Evolutionary conservation across 92 coral and sea anemone genomes (phyloP).

Genomic region (Chrysogorgia sp.): DNA sequence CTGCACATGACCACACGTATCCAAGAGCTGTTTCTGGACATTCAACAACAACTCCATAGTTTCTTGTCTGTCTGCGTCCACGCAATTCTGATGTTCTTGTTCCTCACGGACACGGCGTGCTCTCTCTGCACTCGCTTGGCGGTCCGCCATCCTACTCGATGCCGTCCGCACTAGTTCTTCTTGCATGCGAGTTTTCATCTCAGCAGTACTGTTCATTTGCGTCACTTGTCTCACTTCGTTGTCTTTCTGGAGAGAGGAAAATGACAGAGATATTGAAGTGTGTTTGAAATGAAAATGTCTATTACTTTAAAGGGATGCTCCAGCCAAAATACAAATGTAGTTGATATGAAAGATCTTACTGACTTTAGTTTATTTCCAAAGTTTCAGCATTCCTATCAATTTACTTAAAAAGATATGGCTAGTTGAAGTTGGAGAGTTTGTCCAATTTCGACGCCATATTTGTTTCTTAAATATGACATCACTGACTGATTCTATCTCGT

Average conservation of each 20-base stretch:
- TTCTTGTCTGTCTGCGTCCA: conserved; percentile 65
- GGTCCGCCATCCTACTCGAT: conserved; percentile 63
- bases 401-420: too few relatives aligned
- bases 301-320: too few relatives aligned
- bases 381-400: too few relatives aligned
- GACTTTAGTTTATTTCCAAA: too few relatives aligned
- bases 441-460: too few relatives aligned
- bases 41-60: conserved; percentile 78
- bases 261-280: background rate
- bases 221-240: conserved; percentile 65
- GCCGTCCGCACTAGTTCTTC: conserved; percentile 81
- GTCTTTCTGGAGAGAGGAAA: conserved; percentile 58
- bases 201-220: conserved; percentile 59
- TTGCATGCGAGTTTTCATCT: conserved; percentile 82
- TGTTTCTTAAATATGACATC: too few relatives aligned
- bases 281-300: too few relatives aligned
- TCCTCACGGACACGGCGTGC: conserved; percentile 77
- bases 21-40: conserved; percentile 81
- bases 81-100: conserved; percentile 36
- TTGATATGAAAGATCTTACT: too few relatives aligned
- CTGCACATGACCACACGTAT: conserved; percentile 69
- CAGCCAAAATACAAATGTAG: too few relatives aligned
- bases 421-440: too few relatives aligned
- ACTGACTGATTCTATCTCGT: too few relatives aligned
- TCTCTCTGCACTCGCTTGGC: conserved; percentile 71